Base-by-base conservation (phyloP, 2,888 invertebrate species). In the Plagodis dolabraria region DNA sequence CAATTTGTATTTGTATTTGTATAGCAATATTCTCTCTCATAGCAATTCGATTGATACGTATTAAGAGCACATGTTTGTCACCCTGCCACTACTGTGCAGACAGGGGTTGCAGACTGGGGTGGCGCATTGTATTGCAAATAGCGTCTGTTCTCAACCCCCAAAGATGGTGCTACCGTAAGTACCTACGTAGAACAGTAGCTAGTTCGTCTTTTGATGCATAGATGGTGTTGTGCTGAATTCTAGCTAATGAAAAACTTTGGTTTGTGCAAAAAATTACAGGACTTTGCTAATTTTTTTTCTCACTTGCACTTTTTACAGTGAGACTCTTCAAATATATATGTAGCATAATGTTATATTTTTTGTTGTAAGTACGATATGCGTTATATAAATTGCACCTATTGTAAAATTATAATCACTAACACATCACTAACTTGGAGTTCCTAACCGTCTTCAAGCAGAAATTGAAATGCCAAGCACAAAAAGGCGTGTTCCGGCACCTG, bases 131-230 rank as follows among this genome's bases (percentile, higher is more conserved):
- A 80, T 85, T 83, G 86, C 85, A 85, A 86, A 85, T 78, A 77
- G 81, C 70, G 73, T 70, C 77, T 77, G 74, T 71, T 10, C 40
- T 40, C 40, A 40, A 36, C 40, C 78, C 82, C 82, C 76, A 82
- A 81, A 90, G 90, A 90, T 90, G 91, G 89, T 85, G 91, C 87
- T 87, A 89, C 91, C 86, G 90, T 83, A 83, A 79, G 80, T 80
- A 79, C 86, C 89, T 83, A 83, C 79, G 80, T 80, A 79, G 79
- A 77, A 72, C 74, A 78, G 78, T 66, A 83, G 72, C 74, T 82
- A 91, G 91, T 92, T 87, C 84, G 49, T 64, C 76, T 89, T 88
- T 87, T 86, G 83, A 75, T 76, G 76, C 70, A 77, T 77, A 92
- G 92, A 86, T 88, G 92, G 89, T 75, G 88, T 72, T 81, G 58